These are phyloP conservation scores for Pseudotriccus pelzelni DNA, from an alignment of 2,797 vertebrate species.

Conservation along the genomic window DNA sequence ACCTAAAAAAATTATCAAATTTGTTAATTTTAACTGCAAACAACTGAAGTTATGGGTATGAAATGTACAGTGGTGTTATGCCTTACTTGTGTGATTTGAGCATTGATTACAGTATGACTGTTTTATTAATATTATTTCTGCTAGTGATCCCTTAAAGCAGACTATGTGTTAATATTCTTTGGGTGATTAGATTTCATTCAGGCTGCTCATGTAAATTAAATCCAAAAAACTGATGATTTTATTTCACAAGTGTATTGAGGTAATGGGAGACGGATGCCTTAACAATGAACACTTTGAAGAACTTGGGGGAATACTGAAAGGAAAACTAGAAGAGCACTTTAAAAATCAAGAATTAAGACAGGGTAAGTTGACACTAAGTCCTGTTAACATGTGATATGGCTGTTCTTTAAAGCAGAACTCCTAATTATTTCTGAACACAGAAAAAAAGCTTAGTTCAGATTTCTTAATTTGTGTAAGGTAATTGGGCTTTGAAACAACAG, in stretches of 20 bases:
- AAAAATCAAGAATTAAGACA: constrained; percentile 98
- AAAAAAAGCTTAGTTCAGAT: not conserved
- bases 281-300: constrained; percentile 98
- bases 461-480: not conserved
- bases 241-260: constrained; percentile 88
- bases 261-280: constrained; percentile 98
- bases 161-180: not conserved
- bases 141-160: not conserved
- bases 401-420: not conserved
- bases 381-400: not conserved
- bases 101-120: not conserved
- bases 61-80: not conserved
- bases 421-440: not conserved
- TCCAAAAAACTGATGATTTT: not conserved
- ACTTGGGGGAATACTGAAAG: constrained; percentile 93
- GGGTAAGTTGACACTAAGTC: constrained; percentile 72
- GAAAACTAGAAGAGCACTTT: constrained; percentile 98
- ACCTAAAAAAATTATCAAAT: not conserved
- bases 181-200: not conserved
- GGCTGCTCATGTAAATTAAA: not conserved
- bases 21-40: not conserved
- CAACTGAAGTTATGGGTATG: not conserved
- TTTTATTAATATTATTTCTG: not conserved
- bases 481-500: not conserved
- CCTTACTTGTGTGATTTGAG: not conserved